phyloP scores from a whole-genome alignment of 2,797 vertebrate genomes.

The Chrysocyon brachyurus region DNA sequence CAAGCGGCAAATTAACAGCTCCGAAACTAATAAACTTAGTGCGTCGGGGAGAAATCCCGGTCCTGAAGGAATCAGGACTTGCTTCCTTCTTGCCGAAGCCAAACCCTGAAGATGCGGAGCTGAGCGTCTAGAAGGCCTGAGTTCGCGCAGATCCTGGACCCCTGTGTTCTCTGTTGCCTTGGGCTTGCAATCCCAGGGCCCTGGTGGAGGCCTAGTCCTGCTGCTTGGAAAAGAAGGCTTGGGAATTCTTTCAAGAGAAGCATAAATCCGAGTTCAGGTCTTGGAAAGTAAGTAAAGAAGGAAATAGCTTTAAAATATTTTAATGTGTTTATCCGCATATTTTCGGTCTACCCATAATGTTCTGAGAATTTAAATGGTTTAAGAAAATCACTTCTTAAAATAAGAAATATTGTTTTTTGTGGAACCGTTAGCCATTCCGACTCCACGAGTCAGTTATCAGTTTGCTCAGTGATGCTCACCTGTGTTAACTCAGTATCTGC shows the following conservation, averaged over 20 bases:
- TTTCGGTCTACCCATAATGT: slow-evolving; percentile 79
- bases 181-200: neutral
- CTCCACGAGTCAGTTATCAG: slow-evolving; percentile 8
- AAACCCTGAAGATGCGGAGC: neutral
- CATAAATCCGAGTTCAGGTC: slow-evolving; percentile 55
- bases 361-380: slow-evolving; percentile 80
- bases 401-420: slow-evolving; percentile 67
- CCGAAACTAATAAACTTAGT: slow-evolving; percentile 35
- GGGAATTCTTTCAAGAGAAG: slow-evolving; percentile 62
- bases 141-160: neutral
- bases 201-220: neutral
- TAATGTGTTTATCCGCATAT: slow-evolving; percentile 80
- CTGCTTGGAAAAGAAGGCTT: slow-evolving; percentile 42
- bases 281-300: slow-evolving; percentile 81
- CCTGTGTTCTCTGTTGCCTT: neutral
- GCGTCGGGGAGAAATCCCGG: neutral
- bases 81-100: slow-evolving; percentile 6
- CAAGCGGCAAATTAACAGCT: slow-evolving; percentile 58
- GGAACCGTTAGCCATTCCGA: neutral
- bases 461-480: slow-evolving; percentile 60
- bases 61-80: neutral
- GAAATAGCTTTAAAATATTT: slow-evolving; percentile 71
- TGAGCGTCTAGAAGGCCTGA: neutral
- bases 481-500: slow-evolving; percentile 55
- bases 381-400: slow-evolving; percentile 78